phyloP scores from a whole-genome alignment of 1,140 invertebrate genomes.

The fruit fly (Drosophila melanogaster) region DNA sequence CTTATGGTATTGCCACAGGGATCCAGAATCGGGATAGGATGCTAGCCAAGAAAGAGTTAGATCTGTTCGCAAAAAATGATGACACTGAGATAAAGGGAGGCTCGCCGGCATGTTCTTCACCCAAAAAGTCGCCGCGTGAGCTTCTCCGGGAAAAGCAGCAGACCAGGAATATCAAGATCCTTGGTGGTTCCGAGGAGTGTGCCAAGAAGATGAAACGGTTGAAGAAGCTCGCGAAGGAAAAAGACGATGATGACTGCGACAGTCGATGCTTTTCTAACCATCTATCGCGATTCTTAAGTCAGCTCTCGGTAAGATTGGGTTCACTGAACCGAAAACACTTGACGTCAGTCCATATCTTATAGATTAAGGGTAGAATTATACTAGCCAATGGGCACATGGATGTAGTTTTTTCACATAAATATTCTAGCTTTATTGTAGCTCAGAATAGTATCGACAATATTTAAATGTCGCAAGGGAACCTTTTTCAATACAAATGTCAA shows the following conservation, averaged over 20 bases:
- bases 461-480: too few species aligned
- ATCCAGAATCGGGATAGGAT: background rate
- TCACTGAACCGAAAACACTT: background rate
- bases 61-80: constrained; percentile 20
- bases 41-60: background rate
- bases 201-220: constrained; percentile 10
- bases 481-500: too few species aligned
- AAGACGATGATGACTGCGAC: constrained; percentile 3
- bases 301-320: constrained; percentile 28
- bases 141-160: constrained; percentile 14
- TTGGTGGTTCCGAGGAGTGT: constrained; percentile 22
- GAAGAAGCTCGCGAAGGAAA: background rate
- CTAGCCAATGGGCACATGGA: background rate
- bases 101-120: background rate
- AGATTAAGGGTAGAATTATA: background rate
- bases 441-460: too few species aligned
- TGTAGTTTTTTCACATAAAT: too few species aligned
- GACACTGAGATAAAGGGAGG: constrained; percentile 23
- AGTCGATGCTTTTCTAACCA: background rate
- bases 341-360: background rate
- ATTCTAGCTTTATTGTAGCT: too few species aligned
- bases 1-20: background rate
- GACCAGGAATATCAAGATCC: constrained; percentile 4
- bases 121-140: constrained; percentile 13
- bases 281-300: background rate